Evolutionary conservation across 2,888 invertebrate species (phyloP).

Genomic region (Lochmaea capreae): DNA sequence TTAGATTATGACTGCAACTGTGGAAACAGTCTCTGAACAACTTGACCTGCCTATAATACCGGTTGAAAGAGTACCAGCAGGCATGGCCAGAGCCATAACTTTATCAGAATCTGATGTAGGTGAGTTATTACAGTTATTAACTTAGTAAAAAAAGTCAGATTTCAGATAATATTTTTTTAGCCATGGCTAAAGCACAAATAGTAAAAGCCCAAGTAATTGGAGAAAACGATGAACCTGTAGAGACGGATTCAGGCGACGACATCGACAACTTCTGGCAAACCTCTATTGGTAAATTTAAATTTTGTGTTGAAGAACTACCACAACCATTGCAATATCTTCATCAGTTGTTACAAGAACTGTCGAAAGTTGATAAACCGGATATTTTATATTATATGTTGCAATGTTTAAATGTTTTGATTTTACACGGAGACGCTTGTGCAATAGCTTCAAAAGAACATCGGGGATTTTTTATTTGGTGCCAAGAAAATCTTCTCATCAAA

Average conservation of each 20-base stretch:
- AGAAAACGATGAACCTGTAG: slow-evolving; percentile 78
- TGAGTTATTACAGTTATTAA: slow-evolving; percentile 60
- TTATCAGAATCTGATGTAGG: slow-evolving; percentile 91
- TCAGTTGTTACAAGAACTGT: slow-evolving; percentile 86
- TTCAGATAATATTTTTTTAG: slow-evolving; percentile 45
- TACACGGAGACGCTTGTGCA: slow-evolving; percentile 93
- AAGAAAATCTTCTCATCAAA: slow-evolving; percentile 93
- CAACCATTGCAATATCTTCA: slow-evolving; percentile 94
- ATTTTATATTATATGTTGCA: slow-evolving; percentile 93
- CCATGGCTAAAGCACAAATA: slow-evolving; percentile 75
- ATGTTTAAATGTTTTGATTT: slow-evolving; percentile 88
- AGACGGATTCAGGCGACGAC: slow-evolving; percentile 78
- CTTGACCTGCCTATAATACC: slow-evolving; percentile 90
- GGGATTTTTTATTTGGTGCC: slow-evolving; percentile 95
- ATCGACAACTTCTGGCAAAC: slow-evolving; percentile 93
- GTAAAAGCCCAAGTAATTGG: slow-evolving; percentile 82
- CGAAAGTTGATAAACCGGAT: slow-evolving; percentile 87
- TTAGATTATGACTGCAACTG: slow-evolving; percentile 95
- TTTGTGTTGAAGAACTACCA: slow-evolving; percentile 89
- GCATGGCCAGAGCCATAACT: slow-evolving; percentile 87
- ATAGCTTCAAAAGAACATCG: slow-evolving; percentile 89
- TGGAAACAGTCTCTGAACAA: slow-evolving; percentile 92
- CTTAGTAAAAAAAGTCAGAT: not conserved
- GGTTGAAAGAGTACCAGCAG: slow-evolving; percentile 78
- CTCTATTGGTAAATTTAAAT: slow-evolving; percentile 91